These are phyloP conservation scores for Typhlichthys subterraneus DNA, from an alignment of 2,797 vertebrate genomes.

Conservation along the genomic window DNA sequence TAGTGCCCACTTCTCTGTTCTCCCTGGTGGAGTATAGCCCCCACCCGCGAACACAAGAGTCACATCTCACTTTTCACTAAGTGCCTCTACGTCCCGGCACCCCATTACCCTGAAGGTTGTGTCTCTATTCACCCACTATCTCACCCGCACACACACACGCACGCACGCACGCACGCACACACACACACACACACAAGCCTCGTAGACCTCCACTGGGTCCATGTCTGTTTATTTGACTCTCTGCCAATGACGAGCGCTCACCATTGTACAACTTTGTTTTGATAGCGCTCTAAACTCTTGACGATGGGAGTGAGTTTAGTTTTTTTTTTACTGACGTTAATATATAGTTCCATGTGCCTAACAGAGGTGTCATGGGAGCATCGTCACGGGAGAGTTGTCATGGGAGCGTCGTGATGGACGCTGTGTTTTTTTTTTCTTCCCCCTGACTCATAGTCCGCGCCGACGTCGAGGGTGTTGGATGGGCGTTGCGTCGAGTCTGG, in stretches of 20 bases:
- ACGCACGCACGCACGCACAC: not conserved
- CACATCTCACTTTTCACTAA: conserved; percentile 10
- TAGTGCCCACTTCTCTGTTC: conserved; percentile 2
- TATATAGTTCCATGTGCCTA: too few species aligned
- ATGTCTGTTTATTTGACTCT: conserved; percentile 36
- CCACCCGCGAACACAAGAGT: not conserved
- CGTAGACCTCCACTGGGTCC: not conserved
- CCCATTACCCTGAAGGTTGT: not conserved
- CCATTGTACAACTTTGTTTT: conserved; percentile 31
- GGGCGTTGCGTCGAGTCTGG: conserved; percentile 16
- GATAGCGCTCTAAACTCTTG: conserved; percentile 12
- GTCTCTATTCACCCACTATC: conserved; percentile 25
- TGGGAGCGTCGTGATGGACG: conserved; percentile 28
- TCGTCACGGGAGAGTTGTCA: not conserved
- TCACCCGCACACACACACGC: conserved; percentile 7
- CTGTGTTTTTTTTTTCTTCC: conserved; percentile 12
- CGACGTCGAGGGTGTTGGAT: conserved; percentile 1
- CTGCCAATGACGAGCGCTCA: conserved; percentile 8
- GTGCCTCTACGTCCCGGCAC: conserved; percentile 3
- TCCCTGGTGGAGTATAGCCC: conserved; percentile 4
- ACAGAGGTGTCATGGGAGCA: too few species aligned
- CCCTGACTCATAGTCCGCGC: conserved; percentile 18
- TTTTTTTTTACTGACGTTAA: too few species aligned
- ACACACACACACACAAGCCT: not conserved
- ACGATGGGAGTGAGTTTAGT: conserved; percentile 5